Conservation (phyloP, 1,140 invertebrate species). For the Drosophila setifemur region DNA sequence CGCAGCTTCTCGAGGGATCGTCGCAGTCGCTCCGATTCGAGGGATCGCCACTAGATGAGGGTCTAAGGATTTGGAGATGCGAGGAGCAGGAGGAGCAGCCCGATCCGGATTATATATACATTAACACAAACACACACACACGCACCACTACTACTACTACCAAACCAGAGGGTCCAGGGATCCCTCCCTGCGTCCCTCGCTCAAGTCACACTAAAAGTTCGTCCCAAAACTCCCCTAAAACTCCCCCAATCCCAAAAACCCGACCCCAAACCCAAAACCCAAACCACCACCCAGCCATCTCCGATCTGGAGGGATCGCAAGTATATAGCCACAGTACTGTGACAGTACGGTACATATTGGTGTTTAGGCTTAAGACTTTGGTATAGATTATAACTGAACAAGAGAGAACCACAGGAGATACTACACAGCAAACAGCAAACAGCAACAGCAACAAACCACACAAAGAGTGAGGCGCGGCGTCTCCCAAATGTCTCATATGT, state of each 20-base stretch:
- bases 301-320: conserved; percentile 34
- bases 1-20: conserved; percentile 83
- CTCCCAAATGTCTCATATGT: too few relatives aligned
- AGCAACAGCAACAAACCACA: conserved; percentile 13
- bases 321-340: conserved; percentile 37
- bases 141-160: neutral
- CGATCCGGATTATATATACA: conserved; percentile 11
- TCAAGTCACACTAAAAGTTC: conserved; percentile 3
- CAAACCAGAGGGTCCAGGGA: conserved; percentile 9
- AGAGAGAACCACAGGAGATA: too few relatives aligned
- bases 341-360: conserved; percentile 28
- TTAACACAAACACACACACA: conserved; percentile 6
- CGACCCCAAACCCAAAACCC: conserved; percentile 3
- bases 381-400: conserved; percentile 40
- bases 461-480: conserved; percentile 5
- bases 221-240: neutral
- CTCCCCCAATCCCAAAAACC: neutral
- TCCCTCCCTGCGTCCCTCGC: too few relatives aligned
- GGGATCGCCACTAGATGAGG: conserved; percentile 83
- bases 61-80: neutral
- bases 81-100: neutral
- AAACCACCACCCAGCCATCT: conserved; percentile 15
- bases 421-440: neutral
- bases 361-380: conserved; percentile 43
- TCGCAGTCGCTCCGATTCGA: conserved; percentile 83